phyloP scores from a whole-genome alignment of 2,888 invertebrate genomes.

The Danaus chrysippus region DNA sequence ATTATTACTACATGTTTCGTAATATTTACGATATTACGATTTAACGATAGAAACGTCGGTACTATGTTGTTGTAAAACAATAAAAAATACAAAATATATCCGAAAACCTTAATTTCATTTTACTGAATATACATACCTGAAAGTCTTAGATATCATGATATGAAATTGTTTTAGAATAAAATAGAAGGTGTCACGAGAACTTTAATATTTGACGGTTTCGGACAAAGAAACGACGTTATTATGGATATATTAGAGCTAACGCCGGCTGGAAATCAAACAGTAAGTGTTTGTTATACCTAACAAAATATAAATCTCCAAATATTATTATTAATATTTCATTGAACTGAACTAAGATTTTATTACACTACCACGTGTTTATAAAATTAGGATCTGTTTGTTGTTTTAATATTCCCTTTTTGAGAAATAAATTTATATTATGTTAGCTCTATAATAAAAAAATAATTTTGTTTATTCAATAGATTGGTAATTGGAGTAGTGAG shows the following conservation, averaged over 20 bases:
- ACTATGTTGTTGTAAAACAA: too few species aligned
- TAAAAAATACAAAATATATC: too few species aligned
- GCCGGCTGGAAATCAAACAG: conserved; percentile 80
- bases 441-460: neutral
- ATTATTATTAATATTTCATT: too few species aligned
- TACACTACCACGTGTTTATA: too few species aligned
- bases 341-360: too few species aligned
- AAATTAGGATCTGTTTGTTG: too few species aligned
- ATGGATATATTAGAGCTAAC: conserved; percentile 84
- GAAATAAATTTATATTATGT: too few species aligned
- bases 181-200: conserved; percentile 84
- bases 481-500: conserved; percentile 82
- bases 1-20: too few species aligned
- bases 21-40: too few species aligned
- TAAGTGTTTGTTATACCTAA: conserved; percentile 37
- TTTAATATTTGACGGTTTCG: conserved; percentile 86
- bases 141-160: neutral
- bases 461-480: conserved; percentile 43
- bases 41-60: too few species aligned
- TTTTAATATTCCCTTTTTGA: too few species aligned
- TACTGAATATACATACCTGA: neutral
- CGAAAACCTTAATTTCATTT: too few species aligned
- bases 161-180: conserved; percentile 75
- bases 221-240: conserved; percentile 84
- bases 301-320: neutral